Base-by-base conservation (phyloP, 2,888 invertebrate species). In the Crematogaster levior region DNA sequence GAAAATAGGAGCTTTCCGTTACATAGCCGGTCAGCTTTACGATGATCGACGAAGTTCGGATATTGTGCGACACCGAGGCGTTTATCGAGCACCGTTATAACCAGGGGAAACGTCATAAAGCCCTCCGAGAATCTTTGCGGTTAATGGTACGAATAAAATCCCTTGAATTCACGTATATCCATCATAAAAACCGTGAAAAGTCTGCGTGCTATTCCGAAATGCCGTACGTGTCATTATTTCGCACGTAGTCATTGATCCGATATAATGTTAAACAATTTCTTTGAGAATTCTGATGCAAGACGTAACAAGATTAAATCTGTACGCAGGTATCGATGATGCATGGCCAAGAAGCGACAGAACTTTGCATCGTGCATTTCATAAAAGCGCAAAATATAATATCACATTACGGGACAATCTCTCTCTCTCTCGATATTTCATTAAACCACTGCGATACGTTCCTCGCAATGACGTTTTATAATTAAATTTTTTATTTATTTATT, bases 171-270 rank as follows among this genome's bases (percentile, higher is more conserved):
- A 73, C 60, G 77, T 48, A 53, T 60, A 53, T 60, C 43, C 30
- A 27, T 68, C 80, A 79, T 87, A 82, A 85, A 68, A 87, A 43
- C 30, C 80, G 60, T 82, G 82, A 61, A 85, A 85, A 87, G 37
- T 75, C 53, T 48, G 15, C 48, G 61, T 66, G 24, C n/a, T 82
- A 60, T 21, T 74, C 10, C 21, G 56, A 15, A 75, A 46, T 34
- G 21, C 15, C 18, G 27, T 10, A 46, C 34, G 30, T 43, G 37
- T n/a, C 43, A 40, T 40, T 56, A 18, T 58, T 18, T 27, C n/a
- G n/a, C 3, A 10, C 30, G n/a, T n/a, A 27, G 40, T 30, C 48
- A 27, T 40, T 34, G 63, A n/a, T 34, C 27, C 27, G 1, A 6
- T 7, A 30, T 56, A n/a, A 63, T 79, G 72, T 81, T 74, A 53